phyloP scores from a whole-genome alignment of 2,888 invertebrate genomes.

The Salpingus planirostris region DNA sequence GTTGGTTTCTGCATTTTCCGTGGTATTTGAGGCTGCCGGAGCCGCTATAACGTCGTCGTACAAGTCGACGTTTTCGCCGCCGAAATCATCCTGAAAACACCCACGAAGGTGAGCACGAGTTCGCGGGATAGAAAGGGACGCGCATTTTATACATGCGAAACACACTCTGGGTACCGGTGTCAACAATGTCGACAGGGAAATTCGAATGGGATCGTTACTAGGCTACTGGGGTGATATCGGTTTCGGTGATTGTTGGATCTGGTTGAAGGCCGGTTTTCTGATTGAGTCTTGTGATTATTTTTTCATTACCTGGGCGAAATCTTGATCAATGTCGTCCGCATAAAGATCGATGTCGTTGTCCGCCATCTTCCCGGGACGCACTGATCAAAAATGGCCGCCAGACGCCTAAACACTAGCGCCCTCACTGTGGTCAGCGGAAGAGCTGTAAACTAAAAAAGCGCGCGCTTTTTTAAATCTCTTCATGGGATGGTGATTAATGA shows the following conservation, averaged over 20 bases:
- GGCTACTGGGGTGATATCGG: no score
- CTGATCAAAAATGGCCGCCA: not conserved
- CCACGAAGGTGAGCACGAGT: not conserved
- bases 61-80: conserved; percentile 82
- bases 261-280: no score
- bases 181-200: conserved; percentile 2
- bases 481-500: not conserved
- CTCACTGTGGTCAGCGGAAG: no score
- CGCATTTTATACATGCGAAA: no score
- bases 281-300: no score
- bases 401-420: not conserved
- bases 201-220: no score
- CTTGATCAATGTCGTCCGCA: conserved; percentile 92
- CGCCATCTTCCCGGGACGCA: conserved; percentile 59
- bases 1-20: conserved; percentile 50
- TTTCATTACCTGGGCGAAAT: conserved; percentile 73
- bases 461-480: not conserved
- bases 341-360: conserved; percentile 97
- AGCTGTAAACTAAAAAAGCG: no score
- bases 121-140: not conserved
- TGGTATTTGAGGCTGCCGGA: conserved; percentile 54
- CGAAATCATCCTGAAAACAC: conserved; percentile 61
- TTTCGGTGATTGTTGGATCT: no score
- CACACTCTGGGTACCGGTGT: conserved; percentile 4
- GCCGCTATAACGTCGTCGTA: conserved; percentile 93